These are phyloP conservation scores for Erpornis zantholeuca DNA, from an alignment of 2,113 vertebrate species.

Conservation along the genomic window DNA sequence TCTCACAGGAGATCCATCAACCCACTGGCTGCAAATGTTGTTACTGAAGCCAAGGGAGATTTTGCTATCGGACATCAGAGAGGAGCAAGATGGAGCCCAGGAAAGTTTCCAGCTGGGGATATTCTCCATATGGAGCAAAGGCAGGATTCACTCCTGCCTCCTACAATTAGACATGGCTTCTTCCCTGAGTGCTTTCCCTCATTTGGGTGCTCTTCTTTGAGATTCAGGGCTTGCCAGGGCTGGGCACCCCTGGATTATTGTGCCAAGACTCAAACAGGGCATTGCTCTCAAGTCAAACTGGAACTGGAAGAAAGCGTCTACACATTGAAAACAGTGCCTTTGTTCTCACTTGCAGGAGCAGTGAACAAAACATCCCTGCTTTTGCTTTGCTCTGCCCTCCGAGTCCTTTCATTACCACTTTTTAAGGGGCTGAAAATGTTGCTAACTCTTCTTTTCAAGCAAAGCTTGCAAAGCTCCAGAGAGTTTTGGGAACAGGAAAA, in stretches of 20 bases:
- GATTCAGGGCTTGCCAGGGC: not conserved
- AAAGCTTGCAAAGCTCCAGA: not conserved
- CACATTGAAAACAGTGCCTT: not conserved
- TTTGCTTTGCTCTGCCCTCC: not conserved
- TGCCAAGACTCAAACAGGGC: not conserved
- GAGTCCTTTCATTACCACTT: conserved; percentile 14
- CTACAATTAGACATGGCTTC: not conserved
- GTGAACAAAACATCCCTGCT: not conserved
- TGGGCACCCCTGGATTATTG: not conserved
- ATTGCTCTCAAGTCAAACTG: not conserved
- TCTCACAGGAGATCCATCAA: not conserved
- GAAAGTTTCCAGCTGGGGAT: not conserved
- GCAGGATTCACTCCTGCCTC: not conserved
- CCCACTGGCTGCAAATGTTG: not conserved
- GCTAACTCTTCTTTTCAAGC: conserved; percentile 13
- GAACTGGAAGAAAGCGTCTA: not conserved
- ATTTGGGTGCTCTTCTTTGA: not conserved
- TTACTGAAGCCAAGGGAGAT: not conserved
- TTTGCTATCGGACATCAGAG: not conserved
- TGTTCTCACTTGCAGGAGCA: conserved; percentile 1
- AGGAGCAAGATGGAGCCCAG: not conserved
- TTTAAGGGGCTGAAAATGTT: conserved; percentile 32
- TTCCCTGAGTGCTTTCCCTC: not conserved
- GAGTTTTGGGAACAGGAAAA: not conserved
- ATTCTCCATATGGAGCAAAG: not conserved